These are phyloP conservation scores for Galeopsomyia nigrocyanea DNA, from an alignment of 2,888 invertebrate genomes.

Conservation along the genomic window DNA sequence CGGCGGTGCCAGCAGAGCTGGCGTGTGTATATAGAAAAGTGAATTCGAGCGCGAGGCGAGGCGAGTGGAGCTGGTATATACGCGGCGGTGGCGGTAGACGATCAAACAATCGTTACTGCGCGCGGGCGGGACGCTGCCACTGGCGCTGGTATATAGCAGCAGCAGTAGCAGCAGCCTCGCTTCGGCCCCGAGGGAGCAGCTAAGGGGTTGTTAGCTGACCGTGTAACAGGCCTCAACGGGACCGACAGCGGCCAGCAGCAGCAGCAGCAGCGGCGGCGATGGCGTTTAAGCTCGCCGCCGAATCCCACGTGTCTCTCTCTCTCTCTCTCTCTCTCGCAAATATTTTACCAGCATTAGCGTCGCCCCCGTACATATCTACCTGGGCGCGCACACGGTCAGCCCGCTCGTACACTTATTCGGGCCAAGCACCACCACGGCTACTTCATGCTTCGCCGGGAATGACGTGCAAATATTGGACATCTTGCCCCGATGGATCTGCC, in stretches of 20 bases:
- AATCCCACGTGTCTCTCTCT: slow-evolving; percentile 41
- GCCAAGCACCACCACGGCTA: background rate
- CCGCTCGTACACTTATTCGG: slow-evolving; percentile 16
- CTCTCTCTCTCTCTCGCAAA: slow-evolving; percentile 29
- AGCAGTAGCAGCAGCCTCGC: background rate
- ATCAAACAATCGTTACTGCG: slow-evolving; percentile 61
- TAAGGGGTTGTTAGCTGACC: slow-evolving; percentile 65
- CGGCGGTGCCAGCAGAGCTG: background rate
- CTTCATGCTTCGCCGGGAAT: slow-evolving; percentile 18
- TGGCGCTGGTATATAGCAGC: background rate
- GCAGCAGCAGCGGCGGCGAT: slow-evolving; percentile 18
- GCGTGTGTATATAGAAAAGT: no score
- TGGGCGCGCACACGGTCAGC: background rate
- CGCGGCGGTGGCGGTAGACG: slow-evolving; percentile 47
- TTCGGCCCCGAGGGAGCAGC: slow-evolving; percentile 35
- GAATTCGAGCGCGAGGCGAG: background rate
- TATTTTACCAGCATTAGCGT: slow-evolving; percentile 48
- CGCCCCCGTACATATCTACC: slow-evolving; percentile 1
- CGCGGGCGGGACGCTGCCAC: slow-evolving; percentile 7
- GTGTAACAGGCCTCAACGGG: slow-evolving; percentile 64
- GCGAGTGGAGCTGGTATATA: background rate
- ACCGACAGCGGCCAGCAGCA: slow-evolving; percentile 49
- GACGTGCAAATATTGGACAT: slow-evolving; percentile 42
- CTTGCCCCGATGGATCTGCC: background rate
- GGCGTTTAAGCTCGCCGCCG: slow-evolving; percentile 24